Percentiles rank a stretch among this genome's conserved stretches.
phyloP scores from a whole-genome alignment of 1,140 invertebrate genomes.

The Sminthurides bifidus region DNA sequence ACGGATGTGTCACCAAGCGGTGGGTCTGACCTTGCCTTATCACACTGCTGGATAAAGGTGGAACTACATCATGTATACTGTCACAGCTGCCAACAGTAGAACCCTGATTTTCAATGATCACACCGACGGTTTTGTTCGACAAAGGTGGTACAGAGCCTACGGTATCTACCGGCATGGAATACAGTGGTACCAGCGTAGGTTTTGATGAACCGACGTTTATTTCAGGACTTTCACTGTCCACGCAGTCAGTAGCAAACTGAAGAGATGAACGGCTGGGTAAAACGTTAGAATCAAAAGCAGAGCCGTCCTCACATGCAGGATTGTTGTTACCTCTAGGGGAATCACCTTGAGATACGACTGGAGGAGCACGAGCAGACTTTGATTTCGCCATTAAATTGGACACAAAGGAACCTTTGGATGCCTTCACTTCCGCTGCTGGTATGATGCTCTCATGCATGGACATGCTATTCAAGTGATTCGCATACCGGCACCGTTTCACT shows the following conservation, averaged over 20 bases:
- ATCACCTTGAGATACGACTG: no score
- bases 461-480: slow-evolving; percentile 17
- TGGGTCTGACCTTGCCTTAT: neutral
- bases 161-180: slow-evolving; percentile 1
- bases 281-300: no score
- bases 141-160: neutral
- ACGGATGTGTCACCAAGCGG: neutral
- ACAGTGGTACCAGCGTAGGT: slow-evolving; percentile 5
- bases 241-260: no score
- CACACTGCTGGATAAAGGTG: neutral
- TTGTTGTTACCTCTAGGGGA: no score
- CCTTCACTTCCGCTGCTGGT: neutral
- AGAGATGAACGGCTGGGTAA: no score
- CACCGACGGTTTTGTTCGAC: neutral
- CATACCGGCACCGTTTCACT: neutral
- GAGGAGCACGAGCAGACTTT: no score
- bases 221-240: no score
- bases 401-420: neutral
- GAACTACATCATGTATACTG: neutral
- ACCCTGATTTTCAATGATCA: neutral
- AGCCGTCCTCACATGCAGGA: no score
- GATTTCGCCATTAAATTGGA: neutral
- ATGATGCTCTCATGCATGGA: slow-evolving; percentile 13
- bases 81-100: neutral
- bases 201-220: no score